Conservation (phyloP, 2,113 vertebrate species). For the Rhabdornis inornatus region DNA sequence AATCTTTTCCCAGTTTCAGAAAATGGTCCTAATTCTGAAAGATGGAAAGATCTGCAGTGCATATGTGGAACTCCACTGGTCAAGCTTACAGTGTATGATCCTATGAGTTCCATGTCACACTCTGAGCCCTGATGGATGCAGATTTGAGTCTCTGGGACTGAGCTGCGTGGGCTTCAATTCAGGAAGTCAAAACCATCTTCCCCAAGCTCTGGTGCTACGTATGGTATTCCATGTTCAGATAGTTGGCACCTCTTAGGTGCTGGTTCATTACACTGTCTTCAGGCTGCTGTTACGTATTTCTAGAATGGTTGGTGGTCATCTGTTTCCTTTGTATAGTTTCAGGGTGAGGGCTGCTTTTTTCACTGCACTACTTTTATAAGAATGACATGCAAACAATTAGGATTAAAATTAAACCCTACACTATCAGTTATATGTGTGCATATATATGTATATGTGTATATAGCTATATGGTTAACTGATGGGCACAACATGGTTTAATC, state of each 20-base stretch:
- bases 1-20: neutral
- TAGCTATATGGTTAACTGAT: neutral
- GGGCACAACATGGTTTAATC: neutral
- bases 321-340: no score
- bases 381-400: neutral
- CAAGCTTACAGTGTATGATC: neutral
- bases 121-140: neutral
- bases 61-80: neutral
- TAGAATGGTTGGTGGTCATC: neutral
- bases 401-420: neutral
- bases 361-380: neutral
- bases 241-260: neutral
- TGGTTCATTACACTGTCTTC: neutral
- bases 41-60: neutral
- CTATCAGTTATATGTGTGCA: neutral
- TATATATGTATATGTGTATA: neutral
- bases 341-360: neutral
- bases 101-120: neutral
- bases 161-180: accelerated
- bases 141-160: neutral
- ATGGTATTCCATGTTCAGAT: neutral
- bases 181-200: neutral
- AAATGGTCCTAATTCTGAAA: neutral
- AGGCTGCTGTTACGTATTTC: neutral
- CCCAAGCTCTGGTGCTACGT: neutral